Percentiles rank a stretch among this genome's conserved stretches.
phyloP scores from a whole-genome alignment of 2,797 vertebrate species.

The Cuniculus paca region DNA sequence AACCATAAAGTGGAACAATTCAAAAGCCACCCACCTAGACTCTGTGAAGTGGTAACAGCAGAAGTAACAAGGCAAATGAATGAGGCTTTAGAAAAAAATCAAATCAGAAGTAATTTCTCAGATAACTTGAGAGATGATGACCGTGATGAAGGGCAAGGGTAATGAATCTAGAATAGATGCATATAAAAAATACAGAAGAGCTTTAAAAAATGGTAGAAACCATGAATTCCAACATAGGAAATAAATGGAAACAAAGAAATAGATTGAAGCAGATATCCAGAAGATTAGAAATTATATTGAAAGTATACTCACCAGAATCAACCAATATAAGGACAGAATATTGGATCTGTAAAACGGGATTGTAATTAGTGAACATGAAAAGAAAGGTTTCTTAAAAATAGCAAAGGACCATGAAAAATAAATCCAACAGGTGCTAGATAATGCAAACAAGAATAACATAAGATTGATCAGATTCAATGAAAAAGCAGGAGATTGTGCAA shows the following conservation, averaged over 20 bases:
- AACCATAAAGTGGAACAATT: background rate
- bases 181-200: too few species aligned
- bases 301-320: too few species aligned
- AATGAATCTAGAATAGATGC: too few species aligned
- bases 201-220: background rate
- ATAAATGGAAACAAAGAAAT: background rate
- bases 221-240: background rate
- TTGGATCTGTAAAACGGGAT: too few species aligned
- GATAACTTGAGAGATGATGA: background rate
- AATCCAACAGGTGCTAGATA: background rate
- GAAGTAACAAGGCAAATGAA: too few species aligned
- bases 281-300: background rate
- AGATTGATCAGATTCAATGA: background rate
- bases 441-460: background rate
- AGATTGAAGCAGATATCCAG: background rate
- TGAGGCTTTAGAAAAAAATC: too few species aligned
- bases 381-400: background rate
- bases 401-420: background rate
- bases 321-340: too few species aligned
- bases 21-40: too few species aligned
- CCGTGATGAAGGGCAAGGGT: background rate
- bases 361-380: too few species aligned
- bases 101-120: background rate
- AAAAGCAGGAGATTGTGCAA: background rate
- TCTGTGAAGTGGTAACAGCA: too few species aligned